Evolutionary conservation across 2,888 invertebrate genomes (phyloP).

Genomic region (Andrena dorsata): DNA sequence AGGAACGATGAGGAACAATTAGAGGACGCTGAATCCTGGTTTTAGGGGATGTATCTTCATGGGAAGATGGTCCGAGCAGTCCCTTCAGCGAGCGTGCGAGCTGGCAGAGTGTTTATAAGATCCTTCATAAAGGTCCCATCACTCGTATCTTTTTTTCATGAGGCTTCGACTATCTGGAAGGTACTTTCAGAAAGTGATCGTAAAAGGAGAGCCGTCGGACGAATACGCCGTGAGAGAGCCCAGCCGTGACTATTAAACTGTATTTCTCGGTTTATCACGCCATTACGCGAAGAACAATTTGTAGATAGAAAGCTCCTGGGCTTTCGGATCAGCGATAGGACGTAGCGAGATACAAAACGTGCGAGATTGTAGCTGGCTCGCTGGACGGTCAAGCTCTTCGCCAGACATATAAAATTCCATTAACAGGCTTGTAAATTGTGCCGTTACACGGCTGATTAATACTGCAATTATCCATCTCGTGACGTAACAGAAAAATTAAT

Average conservation of each 20-base stretch:
- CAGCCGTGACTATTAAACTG: conserved; percentile 41
- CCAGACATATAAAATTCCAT: conserved; percentile 46
- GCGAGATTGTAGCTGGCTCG: neutral
- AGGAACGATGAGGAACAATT: too few relatives aligned
- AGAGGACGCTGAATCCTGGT: too few relatives aligned
- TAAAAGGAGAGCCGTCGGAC: conserved; percentile 24
- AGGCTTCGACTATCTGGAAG: conserved; percentile 8
- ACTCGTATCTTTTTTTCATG: neutral
- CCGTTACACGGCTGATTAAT: neutral
- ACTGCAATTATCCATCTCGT: neutral
- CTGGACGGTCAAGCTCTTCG: neutral
- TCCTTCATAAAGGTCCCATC: neutral
- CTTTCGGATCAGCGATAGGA: neutral
- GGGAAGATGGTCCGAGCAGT: neutral
- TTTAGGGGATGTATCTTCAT: neutral
- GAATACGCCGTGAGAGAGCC: conserved; percentile 26
- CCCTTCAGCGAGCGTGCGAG: conserved; percentile 1
- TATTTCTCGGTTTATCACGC: conserved; percentile 39
- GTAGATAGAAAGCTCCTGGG: conserved; percentile 18
- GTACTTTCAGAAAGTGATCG: conserved; percentile 30
- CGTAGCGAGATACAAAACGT: neutral
- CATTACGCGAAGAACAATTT: conserved; percentile 45
- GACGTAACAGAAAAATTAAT: neutral
- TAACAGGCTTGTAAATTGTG: conserved; percentile 8
- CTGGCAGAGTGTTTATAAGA: conserved; percentile 16